Conservation (phyloP, 2,113 vertebrate genomes). For the Caloenas nicobarica region DNA sequence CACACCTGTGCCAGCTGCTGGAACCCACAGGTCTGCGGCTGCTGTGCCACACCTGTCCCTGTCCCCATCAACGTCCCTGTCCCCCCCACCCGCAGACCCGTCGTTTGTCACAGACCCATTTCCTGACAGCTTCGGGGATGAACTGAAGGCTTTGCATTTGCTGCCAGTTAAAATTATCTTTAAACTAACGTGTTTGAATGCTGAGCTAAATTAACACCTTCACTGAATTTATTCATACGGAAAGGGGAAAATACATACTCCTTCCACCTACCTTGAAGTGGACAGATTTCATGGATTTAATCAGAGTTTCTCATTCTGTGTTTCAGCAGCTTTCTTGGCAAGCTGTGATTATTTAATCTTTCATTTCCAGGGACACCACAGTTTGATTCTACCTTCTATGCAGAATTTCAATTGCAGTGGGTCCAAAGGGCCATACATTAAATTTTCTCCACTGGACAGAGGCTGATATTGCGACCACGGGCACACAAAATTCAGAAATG, state of each 20-base stretch:
- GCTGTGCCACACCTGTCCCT: no score
- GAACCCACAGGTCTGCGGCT: no score
- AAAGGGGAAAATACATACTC: not conserved
- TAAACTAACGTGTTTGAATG: not conserved
- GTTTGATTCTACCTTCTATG: not conserved
- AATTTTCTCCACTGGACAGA: not conserved
- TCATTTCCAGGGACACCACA: not conserved
- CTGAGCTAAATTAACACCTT: not conserved
- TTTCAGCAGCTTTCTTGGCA: not conserved
- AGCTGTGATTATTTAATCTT: not conserved
- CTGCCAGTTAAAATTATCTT: not conserved
- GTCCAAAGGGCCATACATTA: not conserved
- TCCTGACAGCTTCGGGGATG: not conserved
- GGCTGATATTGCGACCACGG: not conserved
- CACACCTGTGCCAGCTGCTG: no score
- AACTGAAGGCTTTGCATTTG: not conserved
- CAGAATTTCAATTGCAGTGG: not conserved
- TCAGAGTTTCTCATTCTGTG: not conserved
- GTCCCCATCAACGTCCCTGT: no score
- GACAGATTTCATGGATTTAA: not conserved
- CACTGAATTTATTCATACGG: no score
- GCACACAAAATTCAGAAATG: not conserved
- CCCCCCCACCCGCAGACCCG: fast-evolving
- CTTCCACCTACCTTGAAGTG: not conserved
- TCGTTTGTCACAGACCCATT: no score